phyloP scores from a whole-genome alignment of 2,113 vertebrate genomes.

The Pituophis catenifer region DNA sequence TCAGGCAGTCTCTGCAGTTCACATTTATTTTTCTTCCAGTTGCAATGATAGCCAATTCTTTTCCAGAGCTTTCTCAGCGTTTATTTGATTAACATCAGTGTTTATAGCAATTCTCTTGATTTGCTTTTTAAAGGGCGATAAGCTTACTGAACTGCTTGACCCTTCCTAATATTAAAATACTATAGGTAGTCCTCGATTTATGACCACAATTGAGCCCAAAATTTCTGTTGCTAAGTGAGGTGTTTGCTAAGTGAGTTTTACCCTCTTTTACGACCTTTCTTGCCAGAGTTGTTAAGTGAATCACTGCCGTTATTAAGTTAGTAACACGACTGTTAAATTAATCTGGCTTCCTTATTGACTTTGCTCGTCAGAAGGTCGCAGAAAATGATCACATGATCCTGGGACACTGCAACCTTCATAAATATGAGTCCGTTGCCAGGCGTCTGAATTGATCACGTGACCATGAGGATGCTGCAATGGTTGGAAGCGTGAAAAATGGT shows the following conservation, averaged over 20 bases:
- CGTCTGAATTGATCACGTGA: too few species aligned
- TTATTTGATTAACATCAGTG: neutral
- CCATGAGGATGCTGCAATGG: too few species aligned
- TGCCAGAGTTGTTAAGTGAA: too few species aligned
- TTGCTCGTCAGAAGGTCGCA: too few species aligned
- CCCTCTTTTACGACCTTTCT: too few species aligned
- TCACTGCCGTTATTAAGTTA: too few species aligned
- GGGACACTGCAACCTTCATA: too few species aligned
- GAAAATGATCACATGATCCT: too few species aligned
- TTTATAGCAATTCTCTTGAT: neutral
- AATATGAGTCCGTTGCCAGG: too few species aligned
- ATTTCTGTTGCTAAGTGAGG: neutral
- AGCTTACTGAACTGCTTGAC: neutral
- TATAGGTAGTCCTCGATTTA: neutral
- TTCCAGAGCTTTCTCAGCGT: constrained; percentile 8
- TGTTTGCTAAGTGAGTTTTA: too few species aligned
- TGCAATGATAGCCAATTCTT: neutral
- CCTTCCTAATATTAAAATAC: neutral
- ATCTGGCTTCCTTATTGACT: too few species aligned
- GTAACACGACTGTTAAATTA: too few species aligned
- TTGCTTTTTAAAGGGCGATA: neutral
- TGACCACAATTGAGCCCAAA: neutral
- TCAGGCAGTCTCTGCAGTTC: neutral
- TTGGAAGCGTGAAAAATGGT: neutral
- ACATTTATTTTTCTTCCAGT: neutral